A percentile compares a stretch with the other conserved stretches of the same genome.
Evolutionary conservation across 2,113 vertebrate species (phyloP).

Genomic region (Corvus hawaiiensis): DNA sequence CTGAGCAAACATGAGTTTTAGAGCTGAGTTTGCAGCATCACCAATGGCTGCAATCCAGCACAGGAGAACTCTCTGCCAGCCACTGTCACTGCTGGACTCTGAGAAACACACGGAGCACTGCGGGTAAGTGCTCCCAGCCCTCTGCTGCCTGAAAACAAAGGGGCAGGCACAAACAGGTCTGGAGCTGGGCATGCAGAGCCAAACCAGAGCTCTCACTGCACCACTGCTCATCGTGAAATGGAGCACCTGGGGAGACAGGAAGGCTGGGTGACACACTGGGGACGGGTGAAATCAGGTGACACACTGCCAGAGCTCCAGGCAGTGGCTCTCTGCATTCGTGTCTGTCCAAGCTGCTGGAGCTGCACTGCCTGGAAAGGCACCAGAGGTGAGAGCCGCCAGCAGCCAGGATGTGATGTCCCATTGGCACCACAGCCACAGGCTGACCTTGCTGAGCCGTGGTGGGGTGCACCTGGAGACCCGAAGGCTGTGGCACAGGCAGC

Average conservation of each 20-base stretch:
- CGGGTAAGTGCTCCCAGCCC: not conserved
- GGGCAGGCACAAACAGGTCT: not conserved
- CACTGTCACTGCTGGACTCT: not conserved
- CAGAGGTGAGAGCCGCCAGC: not conserved
- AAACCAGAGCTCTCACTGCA: not conserved
- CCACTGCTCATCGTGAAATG: not conserved
- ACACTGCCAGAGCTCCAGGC: not conserved
- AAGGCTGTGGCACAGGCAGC: not conserved
- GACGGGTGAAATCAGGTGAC: not conserved
- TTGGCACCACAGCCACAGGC: rapidly evolving
- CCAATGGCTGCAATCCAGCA: not conserved
- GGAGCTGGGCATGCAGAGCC: not conserved
- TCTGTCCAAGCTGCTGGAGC: not conserved
- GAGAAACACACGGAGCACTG: not conserved
- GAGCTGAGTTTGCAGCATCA: not conserved
- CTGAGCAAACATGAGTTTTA: not conserved
- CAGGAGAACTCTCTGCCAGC: not conserved
- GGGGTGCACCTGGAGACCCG: rapidly evolving
- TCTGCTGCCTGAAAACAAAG: not conserved
- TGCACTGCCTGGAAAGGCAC: not conserved
- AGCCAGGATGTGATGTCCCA: not conserved
- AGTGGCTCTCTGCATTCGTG: rapidly evolving
- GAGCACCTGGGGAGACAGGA: not conserved
- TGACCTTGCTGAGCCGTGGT: rapidly evolving
- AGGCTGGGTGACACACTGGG: not conserved